Evolutionary conservation across 2,888 invertebrate species (phyloP), one percentile per base, ranked within the genome.

Genomic region (Cephalotes varians): DNA sequence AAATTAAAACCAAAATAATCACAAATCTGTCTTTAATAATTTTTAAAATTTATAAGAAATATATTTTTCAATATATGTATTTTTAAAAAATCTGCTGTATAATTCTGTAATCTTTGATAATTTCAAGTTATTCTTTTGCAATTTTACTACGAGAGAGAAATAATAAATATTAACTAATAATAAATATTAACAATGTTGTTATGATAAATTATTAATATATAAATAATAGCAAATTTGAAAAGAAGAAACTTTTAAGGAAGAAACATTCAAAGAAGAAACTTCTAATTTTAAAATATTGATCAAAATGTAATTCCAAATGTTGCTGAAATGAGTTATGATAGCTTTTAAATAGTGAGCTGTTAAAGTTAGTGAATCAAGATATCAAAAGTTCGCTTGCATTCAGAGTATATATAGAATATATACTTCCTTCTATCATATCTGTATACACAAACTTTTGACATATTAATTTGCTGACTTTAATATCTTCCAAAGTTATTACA

Each of bases 291-390:
- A 77, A 77, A 49, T 44, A 34, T 44, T 31, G 56, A 64, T n/a
- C 49, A n/a, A n/a, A n/a, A n/a, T n/a, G n/a, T n/a, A n/a, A n/a
- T n/a, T n/a, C n/a, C n/a, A n/a, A n/a, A n/a, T n/a, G n/a, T n/a
- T n/a, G n/a, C n/a, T n/a, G n/a, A n/a, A n/a, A n/a, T n/a, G n/a
- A n/a, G n/a, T n/a, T 37, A 12, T 18, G 40, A 67, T 69, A 77
- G 69, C 56, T 69, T 77, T 69, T 77, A 69, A 69, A 69, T 44
- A n/a, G 15, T 10, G n/a, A 76, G 40, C 40, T 56, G 31, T 69
- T 77, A 56, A 77, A 77, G 21, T 69, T 69, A 18, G 76, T 10
- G 21, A 67, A 67, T 77, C 44, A 7, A 12, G 6, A 69, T 69
- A 69, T 34, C 21, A 18, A 44, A 71, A 69, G 77, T 77, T 77